These are phyloP conservation scores for Clinocottus analis DNA, from an alignment of 2,113 vertebrate species.

Conservation along the genomic window DNA sequence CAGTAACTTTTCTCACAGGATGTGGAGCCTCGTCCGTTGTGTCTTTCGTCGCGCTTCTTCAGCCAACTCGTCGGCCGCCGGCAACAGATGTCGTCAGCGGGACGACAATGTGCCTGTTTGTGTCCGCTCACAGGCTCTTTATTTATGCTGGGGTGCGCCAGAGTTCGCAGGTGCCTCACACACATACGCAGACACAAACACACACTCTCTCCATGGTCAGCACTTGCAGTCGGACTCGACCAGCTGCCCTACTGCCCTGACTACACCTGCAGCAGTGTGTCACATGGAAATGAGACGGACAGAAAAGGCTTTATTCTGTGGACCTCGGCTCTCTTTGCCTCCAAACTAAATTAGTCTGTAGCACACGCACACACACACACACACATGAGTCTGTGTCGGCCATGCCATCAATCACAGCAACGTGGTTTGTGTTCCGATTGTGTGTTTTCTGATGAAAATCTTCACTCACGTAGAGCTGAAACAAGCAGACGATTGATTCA, in stretches of 20 bases:
- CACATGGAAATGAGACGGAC: constrained; percentile 6
- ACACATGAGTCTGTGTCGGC: constrained; percentile 1
- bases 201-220: constrained; percentile 34
- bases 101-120: constrained; percentile 64
- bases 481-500: background rate
- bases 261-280: constrained; percentile 58
- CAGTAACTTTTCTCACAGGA: background rate
- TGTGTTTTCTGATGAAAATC: constrained; percentile 12
- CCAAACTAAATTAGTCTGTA: background rate
- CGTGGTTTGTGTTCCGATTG: background rate
- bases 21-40: background rate
- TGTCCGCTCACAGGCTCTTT: constrained; percentile 58
- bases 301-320: constrained; percentile 44
- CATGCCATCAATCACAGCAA: background rate
- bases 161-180: constrained; percentile 65
- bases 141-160: constrained; percentile 48
- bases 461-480: background rate
- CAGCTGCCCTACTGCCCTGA: constrained; percentile 57
- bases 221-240: constrained; percentile 39
- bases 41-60: background rate
- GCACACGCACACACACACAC: background rate
- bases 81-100: constrained; percentile 48
- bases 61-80: constrained; percentile 28
- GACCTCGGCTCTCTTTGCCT: background rate
- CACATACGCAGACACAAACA: background rate